These are phyloP conservation scores for Eupithecia insigniata DNA, from an alignment of 2,888 invertebrate genomes.

Conservation along the genomic window DNA sequence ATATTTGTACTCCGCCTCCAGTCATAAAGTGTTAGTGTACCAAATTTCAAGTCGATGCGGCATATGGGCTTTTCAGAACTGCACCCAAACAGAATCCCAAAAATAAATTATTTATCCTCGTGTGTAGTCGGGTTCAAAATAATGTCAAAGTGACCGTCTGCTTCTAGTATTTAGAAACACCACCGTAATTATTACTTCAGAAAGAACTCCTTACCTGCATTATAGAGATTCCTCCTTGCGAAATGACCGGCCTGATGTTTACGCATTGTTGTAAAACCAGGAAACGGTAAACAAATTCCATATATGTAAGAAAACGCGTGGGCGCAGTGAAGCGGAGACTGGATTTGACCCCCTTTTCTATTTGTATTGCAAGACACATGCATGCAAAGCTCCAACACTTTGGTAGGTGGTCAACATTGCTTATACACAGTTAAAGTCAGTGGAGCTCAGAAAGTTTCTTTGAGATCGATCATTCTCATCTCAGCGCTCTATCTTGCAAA, in stretches of 20 bases:
- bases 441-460: not conserved
- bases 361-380: conserved; percentile 7
- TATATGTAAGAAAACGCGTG: conserved; percentile 26
- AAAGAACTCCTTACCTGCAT: conserved; percentile 24
- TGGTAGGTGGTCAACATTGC: not conserved
- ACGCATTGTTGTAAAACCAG: conserved; percentile 33
- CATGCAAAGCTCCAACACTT: not conserved
- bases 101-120: not conserved
- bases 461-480: not conserved
- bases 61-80: no score
- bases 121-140: not conserved
- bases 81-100: no score
- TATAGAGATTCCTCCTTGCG: conserved; percentile 32
- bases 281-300: conserved; percentile 39
- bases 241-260: conserved; percentile 27
- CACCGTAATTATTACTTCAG: conserved; percentile 15
- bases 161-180: conserved; percentile 19
- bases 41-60: no score
- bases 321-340: conserved; percentile 14
- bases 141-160: conserved; percentile 12
- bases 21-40: no score
- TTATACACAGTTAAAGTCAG: not conserved
- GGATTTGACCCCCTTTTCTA: conserved; percentile 11
- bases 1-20: no score
- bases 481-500: not conserved